phyloP scores from a whole-genome alignment of 92 coral and sea anemone species.

The Bergia puertoricense region DNA sequence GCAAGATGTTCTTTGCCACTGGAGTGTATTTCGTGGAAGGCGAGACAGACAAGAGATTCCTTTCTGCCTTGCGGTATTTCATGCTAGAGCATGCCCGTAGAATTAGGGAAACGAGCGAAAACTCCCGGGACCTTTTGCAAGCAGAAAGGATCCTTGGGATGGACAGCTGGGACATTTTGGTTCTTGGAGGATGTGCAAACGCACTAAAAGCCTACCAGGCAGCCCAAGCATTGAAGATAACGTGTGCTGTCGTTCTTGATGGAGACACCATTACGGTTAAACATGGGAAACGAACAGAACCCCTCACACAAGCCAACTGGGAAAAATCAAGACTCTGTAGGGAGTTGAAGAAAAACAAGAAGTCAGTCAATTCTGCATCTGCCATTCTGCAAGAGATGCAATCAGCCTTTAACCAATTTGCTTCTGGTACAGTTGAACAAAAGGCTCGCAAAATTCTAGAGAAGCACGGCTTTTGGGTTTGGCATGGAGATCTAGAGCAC shows the following conservation, averaged over 20 bases:
- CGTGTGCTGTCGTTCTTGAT: slow-evolving; percentile 28
- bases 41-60: slow-evolving; percentile 20
- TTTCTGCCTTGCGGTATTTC: slow-evolving; percentile 21
- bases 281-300: slow-evolving; percentile 8
- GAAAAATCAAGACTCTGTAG: slow-evolving; percentile 5
- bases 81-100: not conserved
- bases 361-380: not conserved
- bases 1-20: slow-evolving; percentile 33
- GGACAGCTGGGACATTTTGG: slow-evolving; percentile 43
- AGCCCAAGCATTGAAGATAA: slow-evolving; percentile 14
- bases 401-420: not conserved
- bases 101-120: not conserved
- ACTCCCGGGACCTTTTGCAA: not conserved
- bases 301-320: slow-evolving; percentile 29
- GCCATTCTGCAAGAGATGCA: not conserved
- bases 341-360: not conserved
- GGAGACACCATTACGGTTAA: slow-evolving; percentile 26
- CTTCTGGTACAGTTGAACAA: not conserved
- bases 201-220: slow-evolving; percentile 37
- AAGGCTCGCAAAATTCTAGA: not conserved
- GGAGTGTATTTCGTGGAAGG: slow-evolving; percentile 44
- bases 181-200: slow-evolving; percentile 19
- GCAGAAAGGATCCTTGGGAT: slow-evolving; percentile 17
- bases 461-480: slow-evolving; percentile 20
- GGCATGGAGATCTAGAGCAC: slow-evolving; percentile 25